These are phyloP conservation scores for Trichechus manatus DNA, from an alignment of 2,113 vertebrate genomes.

Conservation along the genomic window DNA sequence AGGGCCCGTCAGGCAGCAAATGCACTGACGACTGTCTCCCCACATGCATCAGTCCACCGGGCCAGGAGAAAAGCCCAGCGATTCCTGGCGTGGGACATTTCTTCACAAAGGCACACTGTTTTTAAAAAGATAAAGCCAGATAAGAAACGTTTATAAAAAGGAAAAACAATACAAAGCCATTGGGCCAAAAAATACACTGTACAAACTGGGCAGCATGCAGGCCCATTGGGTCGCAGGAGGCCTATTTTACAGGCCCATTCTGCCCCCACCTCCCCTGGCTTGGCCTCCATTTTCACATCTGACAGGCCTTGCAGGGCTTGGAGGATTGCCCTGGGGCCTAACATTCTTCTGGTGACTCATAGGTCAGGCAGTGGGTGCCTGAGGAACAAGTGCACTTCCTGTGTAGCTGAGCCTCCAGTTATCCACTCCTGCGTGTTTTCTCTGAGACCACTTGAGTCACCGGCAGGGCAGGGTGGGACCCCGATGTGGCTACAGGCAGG, in stretches of 20 bases:
- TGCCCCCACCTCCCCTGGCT: neutral
- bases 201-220: neutral
- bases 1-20: neutral
- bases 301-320: neutral
- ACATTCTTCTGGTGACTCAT: conserved; percentile 35
- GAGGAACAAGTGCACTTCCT: conserved; percentile 30
- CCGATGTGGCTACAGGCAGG: neutral
- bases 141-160: neutral
- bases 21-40: accelerated
- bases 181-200: neutral
- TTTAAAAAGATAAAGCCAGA: neutral
- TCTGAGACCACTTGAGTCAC: neutral
- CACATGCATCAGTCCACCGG: neutral
- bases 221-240: accelerated
- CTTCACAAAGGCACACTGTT: neutral
- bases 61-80: neutral
- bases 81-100: neutral
- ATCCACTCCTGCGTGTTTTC: neutral
- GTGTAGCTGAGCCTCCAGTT: neutral
- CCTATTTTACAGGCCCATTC: neutral
- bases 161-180: neutral
- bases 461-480: neutral
- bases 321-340: neutral
- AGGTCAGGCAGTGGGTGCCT: neutral
- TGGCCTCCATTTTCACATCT: neutral